These are phyloP conservation scores for Actinernus sp. DNA, from an alignment of 92 coral and sea anemone genomes.

Conservation along the genomic window DNA sequence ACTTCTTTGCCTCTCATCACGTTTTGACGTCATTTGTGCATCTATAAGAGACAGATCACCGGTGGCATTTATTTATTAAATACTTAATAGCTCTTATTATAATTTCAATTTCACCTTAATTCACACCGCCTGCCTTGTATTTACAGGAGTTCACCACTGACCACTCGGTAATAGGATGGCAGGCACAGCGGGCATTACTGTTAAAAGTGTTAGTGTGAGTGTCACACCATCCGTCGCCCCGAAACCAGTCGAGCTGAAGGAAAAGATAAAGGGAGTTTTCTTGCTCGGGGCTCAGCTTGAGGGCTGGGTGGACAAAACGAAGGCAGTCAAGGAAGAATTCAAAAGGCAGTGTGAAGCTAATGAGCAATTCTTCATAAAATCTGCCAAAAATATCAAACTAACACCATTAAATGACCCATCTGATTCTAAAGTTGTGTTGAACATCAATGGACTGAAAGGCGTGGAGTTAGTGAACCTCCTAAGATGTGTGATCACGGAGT, in stretches of 20 bases:
- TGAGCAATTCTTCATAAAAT: slow-evolving; percentile 74
- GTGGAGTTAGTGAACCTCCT: slow-evolving; percentile 71
- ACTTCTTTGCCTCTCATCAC: no score
- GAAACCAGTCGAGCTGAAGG: slow-evolving; percentile 6
- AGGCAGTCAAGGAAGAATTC: slow-evolving; percentile 74
- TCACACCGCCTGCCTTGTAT: not conserved
- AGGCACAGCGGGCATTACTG: not conserved
- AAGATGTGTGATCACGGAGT: slow-evolving; percentile 57
- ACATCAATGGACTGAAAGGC: slow-evolving; percentile 75
- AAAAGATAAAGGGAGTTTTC: slow-evolving; percentile 27
- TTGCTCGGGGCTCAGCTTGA: slow-evolving; percentile 53
- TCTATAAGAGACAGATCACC: no score
- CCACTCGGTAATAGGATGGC: not conserved
- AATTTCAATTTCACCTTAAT: not conserved
- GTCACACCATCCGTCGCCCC: not conserved
- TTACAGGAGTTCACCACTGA: not conserved
- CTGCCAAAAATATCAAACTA: slow-evolving; percentile 26
- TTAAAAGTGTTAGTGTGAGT: not conserved
- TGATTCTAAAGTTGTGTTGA: slow-evolving; percentile 27
- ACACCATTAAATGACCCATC: slow-evolving; percentile 47
- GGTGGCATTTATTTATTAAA: no score
- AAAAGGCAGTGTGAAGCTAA: slow-evolving; percentile 82
- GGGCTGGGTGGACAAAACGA: slow-evolving; percentile 88
- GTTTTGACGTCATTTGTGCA: no score
- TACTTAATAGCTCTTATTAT: no score